A percentile compares a stretch with the other conserved stretches of the same genome.
These are phyloP conservation scores for Phortica okadai DNA, from an alignment of 2,888 invertebrate species.

Conservation along the genomic window DNA sequence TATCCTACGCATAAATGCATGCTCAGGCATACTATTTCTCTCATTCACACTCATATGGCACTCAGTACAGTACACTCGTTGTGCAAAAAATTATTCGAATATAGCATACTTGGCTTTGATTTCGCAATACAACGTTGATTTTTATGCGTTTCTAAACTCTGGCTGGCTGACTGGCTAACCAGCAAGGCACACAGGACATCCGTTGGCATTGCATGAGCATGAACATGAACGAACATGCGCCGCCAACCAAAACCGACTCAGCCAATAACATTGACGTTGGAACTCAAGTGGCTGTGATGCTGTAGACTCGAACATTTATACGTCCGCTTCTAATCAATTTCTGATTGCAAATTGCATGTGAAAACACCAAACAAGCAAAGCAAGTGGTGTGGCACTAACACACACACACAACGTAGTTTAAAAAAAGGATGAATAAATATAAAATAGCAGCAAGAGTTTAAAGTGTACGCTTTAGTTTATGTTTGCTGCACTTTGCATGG, in stretches of 20 bases:
- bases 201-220: background rate
- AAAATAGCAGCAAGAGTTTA: background rate
- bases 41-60: background rate
- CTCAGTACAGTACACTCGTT: background rate
- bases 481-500: too few relatives aligned
- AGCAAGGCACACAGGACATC: slow-evolving; percentile 3
- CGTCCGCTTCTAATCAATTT: slow-evolving; percentile 61
- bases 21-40: background rate
- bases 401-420: background rate
- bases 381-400: background rate
- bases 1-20: slow-evolving; percentile 65
- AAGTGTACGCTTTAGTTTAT: too few relatives aligned
- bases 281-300: background rate
- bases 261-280: background rate
- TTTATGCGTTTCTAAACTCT: slow-evolving; percentile 24
- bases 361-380: slow-evolving; percentile 21
- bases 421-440: background rate
- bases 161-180: background rate
- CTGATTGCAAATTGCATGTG: slow-evolving; percentile 59
- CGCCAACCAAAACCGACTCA: slow-evolving; percentile 4
- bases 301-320: slow-evolving; percentile 7
- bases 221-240: background rate
- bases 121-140: slow-evolving; percentile 2
- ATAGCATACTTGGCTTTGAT: background rate
- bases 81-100: background rate